Evolutionary conservation across 2,797 vertebrate genomes (phyloP).

Genomic region (Enteromius fasciolatus): DNA sequence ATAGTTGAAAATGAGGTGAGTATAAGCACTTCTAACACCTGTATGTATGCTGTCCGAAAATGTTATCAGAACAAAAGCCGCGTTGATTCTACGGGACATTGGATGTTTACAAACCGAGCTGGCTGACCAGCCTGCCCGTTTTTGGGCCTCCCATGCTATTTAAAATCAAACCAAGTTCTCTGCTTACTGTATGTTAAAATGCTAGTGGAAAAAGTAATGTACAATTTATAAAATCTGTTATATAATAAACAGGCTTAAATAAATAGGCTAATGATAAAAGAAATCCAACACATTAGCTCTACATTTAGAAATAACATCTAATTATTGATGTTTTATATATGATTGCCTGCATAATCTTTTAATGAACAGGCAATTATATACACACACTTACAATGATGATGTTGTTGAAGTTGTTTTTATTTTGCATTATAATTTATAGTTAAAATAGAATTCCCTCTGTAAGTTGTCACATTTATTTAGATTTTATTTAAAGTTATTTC

Average conservation of each 20-base stretch:
- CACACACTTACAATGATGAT: background rate
- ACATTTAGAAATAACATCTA: background rate
- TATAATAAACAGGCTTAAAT: background rate
- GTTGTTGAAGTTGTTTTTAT: background rate
- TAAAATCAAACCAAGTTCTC: background rate
- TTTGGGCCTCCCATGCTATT: background rate
- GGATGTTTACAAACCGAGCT: background rate
- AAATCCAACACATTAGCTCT: background rate
- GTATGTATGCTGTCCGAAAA: background rate
- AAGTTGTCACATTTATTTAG: background rate
- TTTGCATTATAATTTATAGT: background rate
- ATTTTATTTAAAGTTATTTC: background rate
- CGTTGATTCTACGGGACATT: background rate
- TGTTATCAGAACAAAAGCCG: background rate
- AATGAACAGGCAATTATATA: background rate
- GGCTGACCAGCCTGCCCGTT: background rate
- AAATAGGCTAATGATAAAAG: background rate
- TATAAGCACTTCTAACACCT: background rate
- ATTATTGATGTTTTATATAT: background rate
- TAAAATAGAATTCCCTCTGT: background rate
- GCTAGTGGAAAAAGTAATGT: background rate
- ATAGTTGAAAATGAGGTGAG: background rate
- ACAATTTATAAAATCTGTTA: background rate
- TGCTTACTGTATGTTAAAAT: background rate
- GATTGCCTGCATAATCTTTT: background rate